Evolutionary conservation across 23 tunicate species (phyloP), one percentile per base, ranked within the genome.

Genomic region (Diplosoma virens): DNA sequence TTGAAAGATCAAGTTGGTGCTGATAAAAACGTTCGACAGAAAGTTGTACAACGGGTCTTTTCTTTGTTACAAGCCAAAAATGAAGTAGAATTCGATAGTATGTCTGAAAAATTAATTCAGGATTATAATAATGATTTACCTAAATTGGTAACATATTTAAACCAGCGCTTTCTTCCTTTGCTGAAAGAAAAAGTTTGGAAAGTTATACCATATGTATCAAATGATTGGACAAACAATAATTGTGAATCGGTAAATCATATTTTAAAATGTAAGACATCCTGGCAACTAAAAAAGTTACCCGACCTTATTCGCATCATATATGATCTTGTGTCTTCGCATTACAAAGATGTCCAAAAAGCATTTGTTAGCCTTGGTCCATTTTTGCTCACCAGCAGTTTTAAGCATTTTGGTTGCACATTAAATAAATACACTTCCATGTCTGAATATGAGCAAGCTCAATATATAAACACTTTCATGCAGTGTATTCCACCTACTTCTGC

Each of bases 241-340:
- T 14, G 63, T 20, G 63, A 55, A 55, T 55, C 63, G 24, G 63
- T 55, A 16, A 55, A 55, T 55, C 63, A 55, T 20, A 55, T 55
- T 16, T 25, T 55, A 4, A 55, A 55, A 55, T 14, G 6, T 14
- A 55, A 55, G 20, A 55, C 63, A 11, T 22, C 17, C 17, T 55
- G 63, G 63, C 17, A 55, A 55, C 63, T 55, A 55, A 55, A 55
- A 55, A 55, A 55, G 24, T 55, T 55, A 25, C 63, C 63, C 4
- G 24, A 22, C 4, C 24, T 55, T 22, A 20, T 55, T 55, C 25
- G 20, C 24, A 22, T 55, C 5, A 55, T 55, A 11, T 55, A 55
- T 55, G 25, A 55, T 4, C 20, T 55, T 4, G 24, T 55, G 6
- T 11, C 24, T 4, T 55, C 63, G 20, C 63, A 11, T 20, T 55